Base-by-base conservation (phyloP, 1,140 invertebrate species). In the Cydia pomonella region DNA sequence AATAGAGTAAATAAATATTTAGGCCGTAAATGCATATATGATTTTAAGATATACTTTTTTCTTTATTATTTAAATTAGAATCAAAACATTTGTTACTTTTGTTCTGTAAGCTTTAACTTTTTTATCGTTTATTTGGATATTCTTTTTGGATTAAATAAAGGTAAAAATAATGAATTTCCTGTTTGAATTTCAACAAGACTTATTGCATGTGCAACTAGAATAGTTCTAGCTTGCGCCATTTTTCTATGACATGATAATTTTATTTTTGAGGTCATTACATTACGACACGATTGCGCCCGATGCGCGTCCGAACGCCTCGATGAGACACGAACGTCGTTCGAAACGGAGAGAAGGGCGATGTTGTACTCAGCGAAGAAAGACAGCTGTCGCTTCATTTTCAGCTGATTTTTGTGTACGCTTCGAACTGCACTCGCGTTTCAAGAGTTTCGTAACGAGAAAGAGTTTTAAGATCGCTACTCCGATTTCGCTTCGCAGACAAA, bases 401-500 rank as follows among this genome's bases (percentile, higher is more conserved):
- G 92, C 92, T 93, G 92, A 93, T 92, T 93, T 93, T 92, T 93
- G 92, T 93, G 88, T 93, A 93, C 90, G 77, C 77, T 76, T 69
- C 78, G 75, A 74, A 77, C 38, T 77, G 69, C 50, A 83, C 64
- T 71, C 71, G 59, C 72, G 27, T 76, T 74, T 75, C 27, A 76
- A 74, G 72, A 53, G 50, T 76, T 79, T 78, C 73, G 64, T 72
- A 76, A 77, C 72, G 41, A 18, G 62, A 73, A 63, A 41, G 75
- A 73, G 75, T 59, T 44, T 21, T 25, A 7, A 27, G 69, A 73
- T 72, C 29, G 33, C 23, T 73, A 16, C 21, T 73, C 53, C 16
- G 23, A 16, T 23, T 69, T 29, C 25, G 13, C 33, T 50, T 75
- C 66, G 73, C 63, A 47, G 53, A 75, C 76, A 59, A 69, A 66